Evolutionary conservation across 2,113 vertebrate genomes (phyloP).

Genomic region (Ochotona curzoniae): DNA sequence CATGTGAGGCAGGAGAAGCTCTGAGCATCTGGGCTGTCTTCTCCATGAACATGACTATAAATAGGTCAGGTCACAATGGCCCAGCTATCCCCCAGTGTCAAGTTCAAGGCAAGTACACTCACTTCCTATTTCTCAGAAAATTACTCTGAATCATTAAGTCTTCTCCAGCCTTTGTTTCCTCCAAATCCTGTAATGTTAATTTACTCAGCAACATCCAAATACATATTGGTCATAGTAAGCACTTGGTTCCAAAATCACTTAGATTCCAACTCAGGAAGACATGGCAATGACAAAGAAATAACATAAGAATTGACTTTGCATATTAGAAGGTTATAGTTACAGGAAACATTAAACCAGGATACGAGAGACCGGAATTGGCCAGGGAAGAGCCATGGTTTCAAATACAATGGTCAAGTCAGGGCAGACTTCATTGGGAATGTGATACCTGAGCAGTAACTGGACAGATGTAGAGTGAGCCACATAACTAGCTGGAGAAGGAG

Average conservation of each 20-base stretch:
- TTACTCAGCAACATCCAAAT: conserved; percentile 17
- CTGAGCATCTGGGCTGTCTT: not conserved
- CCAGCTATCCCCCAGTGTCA: not conserved
- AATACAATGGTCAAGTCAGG: not conserved
- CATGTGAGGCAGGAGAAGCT: not conserved
- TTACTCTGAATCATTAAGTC: not conserved
- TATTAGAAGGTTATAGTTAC: not conserved
- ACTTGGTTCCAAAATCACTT: not conserved
- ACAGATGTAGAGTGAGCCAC: not conserved
- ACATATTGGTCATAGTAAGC: not conserved
- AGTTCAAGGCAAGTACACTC: not conserved
- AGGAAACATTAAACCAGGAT: not conserved
- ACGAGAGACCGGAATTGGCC: not conserved
- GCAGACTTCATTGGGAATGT: not conserved
- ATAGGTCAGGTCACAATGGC: not conserved
- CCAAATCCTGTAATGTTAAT: not conserved
- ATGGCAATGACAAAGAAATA: not conserved
- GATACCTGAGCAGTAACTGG: not conserved
- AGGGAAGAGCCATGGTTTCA: not conserved
- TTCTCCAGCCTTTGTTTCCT: not conserved
- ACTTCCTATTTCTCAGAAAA: not conserved
- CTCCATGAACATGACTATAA: not conserved
- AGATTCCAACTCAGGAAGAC: not conserved
- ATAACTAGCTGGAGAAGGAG: not conserved
- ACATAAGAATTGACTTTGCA: not conserved